Conservation (phyloP, 2,888 invertebrate genomes). For the Mycalesis mineus region DNA sequence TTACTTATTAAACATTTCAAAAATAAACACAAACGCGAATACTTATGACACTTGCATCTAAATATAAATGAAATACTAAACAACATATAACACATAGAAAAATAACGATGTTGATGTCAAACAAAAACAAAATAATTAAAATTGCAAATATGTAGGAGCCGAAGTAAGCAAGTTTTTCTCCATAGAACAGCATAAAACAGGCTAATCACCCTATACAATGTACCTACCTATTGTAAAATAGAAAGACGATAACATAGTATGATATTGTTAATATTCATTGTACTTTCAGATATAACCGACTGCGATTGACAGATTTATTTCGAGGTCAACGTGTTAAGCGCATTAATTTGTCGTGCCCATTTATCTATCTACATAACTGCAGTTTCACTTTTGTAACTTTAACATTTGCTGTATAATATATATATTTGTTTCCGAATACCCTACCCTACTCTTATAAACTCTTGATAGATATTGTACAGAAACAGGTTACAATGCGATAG, state of each 20-base stretch:
- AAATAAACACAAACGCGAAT: no score
- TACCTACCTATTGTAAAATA: not conserved
- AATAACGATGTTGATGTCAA: no score
- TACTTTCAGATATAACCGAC: not conserved
- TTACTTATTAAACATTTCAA: no score
- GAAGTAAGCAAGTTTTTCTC: not conserved
- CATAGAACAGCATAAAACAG: not conserved
- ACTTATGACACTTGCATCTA: no score
- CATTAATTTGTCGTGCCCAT: not conserved
- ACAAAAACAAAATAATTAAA: no score
- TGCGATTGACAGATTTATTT: conserved; percentile 8
- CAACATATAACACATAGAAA: no score
- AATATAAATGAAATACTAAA: no score
- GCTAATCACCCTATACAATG: not conserved
- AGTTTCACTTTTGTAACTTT: conserved; percentile 4
- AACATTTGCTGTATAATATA: not conserved
- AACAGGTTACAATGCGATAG: no score
- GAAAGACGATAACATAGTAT: not conserved
- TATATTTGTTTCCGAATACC: no score
- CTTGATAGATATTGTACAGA: no score
- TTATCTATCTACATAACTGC: not conserved
- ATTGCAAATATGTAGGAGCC: not conserved
- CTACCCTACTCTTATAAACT: no score
- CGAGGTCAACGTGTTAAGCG: conserved; percentile 3
- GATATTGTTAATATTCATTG: not conserved